These are phyloP conservation scores for Myotis findleyi DNA, from an alignment of 2,797 vertebrate species.

Conservation along the genomic window DNA sequence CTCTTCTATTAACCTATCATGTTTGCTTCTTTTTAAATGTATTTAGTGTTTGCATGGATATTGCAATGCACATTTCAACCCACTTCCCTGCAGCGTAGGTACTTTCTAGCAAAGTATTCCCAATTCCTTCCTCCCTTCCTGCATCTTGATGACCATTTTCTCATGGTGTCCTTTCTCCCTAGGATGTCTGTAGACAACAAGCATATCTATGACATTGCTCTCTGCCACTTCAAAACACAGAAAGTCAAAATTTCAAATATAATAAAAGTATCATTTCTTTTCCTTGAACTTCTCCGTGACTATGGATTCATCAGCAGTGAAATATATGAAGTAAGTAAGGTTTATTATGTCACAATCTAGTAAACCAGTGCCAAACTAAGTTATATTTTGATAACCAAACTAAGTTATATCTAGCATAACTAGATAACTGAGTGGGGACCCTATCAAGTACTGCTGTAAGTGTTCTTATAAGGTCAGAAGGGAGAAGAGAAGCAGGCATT, in stretches of 20 bases:
- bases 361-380: not conserved
- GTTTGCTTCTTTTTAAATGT: too few species aligned
- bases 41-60: too few species aligned
- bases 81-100: too few species aligned
- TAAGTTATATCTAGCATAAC: not conserved
- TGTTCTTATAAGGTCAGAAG: not conserved
- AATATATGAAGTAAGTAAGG: constrained; percentile 68
- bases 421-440: not conserved
- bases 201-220: fast-evolving
- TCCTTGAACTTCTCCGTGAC: constrained; percentile 70
- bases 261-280: constrained; percentile 66
- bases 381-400: not conserved
- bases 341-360: not conserved
- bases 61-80: too few species aligned
- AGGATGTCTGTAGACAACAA: fast-evolving
- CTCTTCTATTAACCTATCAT: too few species aligned
- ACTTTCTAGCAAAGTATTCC: too few species aligned
- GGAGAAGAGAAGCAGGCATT: not conserved
- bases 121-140: too few species aligned
- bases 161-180: not conserved
- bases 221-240: not conserved
- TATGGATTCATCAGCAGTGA: constrained; percentile 21
- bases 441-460: not conserved
- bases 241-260: constrained; percentile 64
- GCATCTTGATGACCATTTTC: not conserved